Conservation (phyloP, 2,888 invertebrate species). For the Napeogenes inachia region DNA sequence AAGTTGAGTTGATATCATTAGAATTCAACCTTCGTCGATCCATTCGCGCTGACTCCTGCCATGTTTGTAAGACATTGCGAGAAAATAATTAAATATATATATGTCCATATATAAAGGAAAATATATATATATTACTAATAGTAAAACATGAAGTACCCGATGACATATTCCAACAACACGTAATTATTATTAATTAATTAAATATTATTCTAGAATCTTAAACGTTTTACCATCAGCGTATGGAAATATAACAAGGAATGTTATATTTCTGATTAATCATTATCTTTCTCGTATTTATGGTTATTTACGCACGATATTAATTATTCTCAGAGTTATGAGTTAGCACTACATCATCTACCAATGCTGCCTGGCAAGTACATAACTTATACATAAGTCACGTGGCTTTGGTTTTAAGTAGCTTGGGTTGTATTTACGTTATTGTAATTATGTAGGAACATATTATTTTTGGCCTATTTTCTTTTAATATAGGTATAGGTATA, state of each 20-base stretch:
- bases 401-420: too few relatives aligned
- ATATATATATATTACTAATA: conserved; percentile 12
- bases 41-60: conserved; percentile 16
- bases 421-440: too few relatives aligned
- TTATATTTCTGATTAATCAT: too few relatives aligned
- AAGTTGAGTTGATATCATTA: conserved; percentile 10
- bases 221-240: conserved; percentile 33
- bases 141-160: conserved; percentile 33
- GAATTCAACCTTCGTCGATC: conserved; percentile 20
- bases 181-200: conserved; percentile 37
- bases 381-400: too few relatives aligned
- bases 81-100: conserved; percentile 21
- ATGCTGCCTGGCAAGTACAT: too few relatives aligned
- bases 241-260: conserved; percentile 33
- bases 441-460: too few relatives aligned
- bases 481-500: too few relatives aligned
- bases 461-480: too few relatives aligned
- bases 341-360: too few relatives aligned
- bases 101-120: conserved; percentile 19
- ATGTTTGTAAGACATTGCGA: conserved; percentile 20
- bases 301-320: too few relatives aligned
- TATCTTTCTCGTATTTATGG: too few relatives aligned
- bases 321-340: too few relatives aligned
- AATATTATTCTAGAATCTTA: conserved; percentile 38
- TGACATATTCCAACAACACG: conserved; percentile 30